A percentile compares a stretch with the other conserved stretches of the same genome.
phyloP scores from a whole-genome alignment of 2,888 invertebrate genomes.

The Ectemnius continuus region DNA sequence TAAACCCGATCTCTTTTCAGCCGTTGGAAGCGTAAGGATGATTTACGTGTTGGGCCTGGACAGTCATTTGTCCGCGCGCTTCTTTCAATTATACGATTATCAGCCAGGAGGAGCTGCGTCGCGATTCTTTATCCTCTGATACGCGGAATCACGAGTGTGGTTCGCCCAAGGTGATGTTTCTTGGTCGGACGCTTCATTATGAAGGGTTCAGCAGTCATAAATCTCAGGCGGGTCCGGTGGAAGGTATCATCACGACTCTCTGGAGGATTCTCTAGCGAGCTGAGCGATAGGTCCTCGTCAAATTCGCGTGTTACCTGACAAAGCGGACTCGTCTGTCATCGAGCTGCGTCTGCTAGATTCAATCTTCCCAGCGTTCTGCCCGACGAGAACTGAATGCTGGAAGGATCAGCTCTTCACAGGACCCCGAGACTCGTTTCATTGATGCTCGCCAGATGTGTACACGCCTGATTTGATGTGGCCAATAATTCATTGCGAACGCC shows the following conservation, averaged over 20 bases:
- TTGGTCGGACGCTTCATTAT: slow-evolving; percentile 4
- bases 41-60: not conserved
- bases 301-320: slow-evolving; percentile 40
- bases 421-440: not conserved
- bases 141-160: not conserved
- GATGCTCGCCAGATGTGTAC: slow-evolving; percentile 24
- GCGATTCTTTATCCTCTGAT: too few species aligned
- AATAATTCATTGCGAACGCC: too few species aligned
- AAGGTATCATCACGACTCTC: not conserved
- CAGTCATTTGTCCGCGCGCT: slow-evolving; percentile 25
- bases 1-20: too few species aligned
- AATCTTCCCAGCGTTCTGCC: slow-evolving; percentile 29
- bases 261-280: slow-evolving; percentile 14
- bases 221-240: slow-evolving; percentile 32
- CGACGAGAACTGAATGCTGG: not conserved
- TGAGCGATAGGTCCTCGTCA: slow-evolving; percentile 45
- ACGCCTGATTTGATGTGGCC: not conserved
- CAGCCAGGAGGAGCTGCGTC: too few species aligned
- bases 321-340: slow-evolving; percentile 28
- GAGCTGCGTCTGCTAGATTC: slow-evolving; percentile 22
- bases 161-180: slow-evolving; percentile 19
- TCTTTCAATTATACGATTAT: too few species aligned
- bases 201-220: slow-evolving; percentile 29
- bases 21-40: too few species aligned
- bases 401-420: not conserved